Conservation (phyloP, 2,113 vertebrate species). For the Scortum barcoo region DNA sequence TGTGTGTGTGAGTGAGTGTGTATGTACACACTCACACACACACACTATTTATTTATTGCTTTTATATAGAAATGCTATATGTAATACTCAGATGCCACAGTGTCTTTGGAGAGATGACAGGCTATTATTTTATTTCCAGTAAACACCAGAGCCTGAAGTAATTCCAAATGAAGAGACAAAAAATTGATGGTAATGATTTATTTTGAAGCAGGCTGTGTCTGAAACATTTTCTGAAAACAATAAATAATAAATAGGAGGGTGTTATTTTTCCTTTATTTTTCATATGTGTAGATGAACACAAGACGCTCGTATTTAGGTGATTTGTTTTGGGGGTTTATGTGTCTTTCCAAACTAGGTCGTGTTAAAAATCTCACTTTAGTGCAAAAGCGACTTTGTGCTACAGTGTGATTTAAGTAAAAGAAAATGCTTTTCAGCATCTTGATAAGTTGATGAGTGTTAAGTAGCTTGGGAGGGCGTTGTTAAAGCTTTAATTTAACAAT, state of each 20-base stretch:
- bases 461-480: constrained; percentile 51
- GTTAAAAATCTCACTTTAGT: not conserved
- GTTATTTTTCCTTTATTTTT: not conserved
- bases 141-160: constrained; percentile 30
- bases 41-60: too few relatives aligned
- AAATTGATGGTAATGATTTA: constrained; percentile 35
- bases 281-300: constrained; percentile 11
- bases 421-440: constrained; percentile 23
- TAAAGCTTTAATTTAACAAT: constrained; percentile 53
- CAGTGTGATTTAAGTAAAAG: not conserved
- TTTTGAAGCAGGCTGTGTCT: constrained; percentile 5
- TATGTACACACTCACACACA: too few relatives aligned
- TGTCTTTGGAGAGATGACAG: constrained; percentile 42
- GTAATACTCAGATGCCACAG: constrained; percentile 17
- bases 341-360: not conserved
- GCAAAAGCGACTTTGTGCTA: not conserved
- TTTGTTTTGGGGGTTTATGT: not conserved
- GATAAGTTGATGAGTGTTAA: constrained; percentile 49
- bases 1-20: too few relatives aligned
- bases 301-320: not conserved
- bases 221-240: constrained; percentile 3
- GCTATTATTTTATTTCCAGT: constrained; percentile 41
- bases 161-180: constrained; percentile 35
- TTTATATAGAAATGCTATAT: too few relatives aligned
- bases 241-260: not conserved